These are phyloP conservation scores for Hyalella azteca DNA, from an alignment of 2,888 invertebrate genomes.

Conservation along the genomic window DNA sequence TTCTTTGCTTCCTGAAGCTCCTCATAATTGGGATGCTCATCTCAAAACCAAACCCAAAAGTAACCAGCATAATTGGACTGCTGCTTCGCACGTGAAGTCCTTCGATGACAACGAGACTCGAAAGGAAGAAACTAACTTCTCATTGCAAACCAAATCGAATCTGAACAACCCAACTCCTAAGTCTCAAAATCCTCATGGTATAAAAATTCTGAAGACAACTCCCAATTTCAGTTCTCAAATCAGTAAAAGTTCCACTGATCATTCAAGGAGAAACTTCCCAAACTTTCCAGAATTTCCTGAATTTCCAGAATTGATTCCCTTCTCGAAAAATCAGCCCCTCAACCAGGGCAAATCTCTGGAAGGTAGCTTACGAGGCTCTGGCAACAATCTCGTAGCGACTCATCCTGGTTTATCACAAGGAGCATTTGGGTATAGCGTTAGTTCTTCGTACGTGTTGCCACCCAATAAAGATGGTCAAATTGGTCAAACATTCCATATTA, in stretches of 20 bases:
- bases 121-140: too few relatives aligned
- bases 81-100: too few relatives aligned
- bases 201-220: not conserved
- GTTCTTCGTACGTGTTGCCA: constrained; percentile 6
- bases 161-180: not conserved
- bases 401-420: not conserved
- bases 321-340: not conserved
- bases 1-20: not conserved
- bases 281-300: not conserved
- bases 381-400: not conserved
- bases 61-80: not conserved
- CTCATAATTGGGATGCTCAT: constrained; percentile 18
- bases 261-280: not conserved
- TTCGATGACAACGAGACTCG: too few relatives aligned
- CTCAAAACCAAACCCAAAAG: not conserved
- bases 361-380: not conserved
- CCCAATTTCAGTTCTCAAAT: not conserved
- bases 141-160: not conserved
- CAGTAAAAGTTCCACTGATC: too few relatives aligned
- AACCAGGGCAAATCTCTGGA: not conserved
- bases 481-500: constrained; percentile 41
- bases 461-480: constrained; percentile 4
- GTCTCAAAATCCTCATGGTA: not conserved
- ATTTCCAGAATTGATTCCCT: not conserved
- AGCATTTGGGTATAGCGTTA: constrained; percentile 13